Evolutionary conservation across 2,113 vertebrate species (phyloP).

Genomic region (Cynocephalus volans): DNA sequence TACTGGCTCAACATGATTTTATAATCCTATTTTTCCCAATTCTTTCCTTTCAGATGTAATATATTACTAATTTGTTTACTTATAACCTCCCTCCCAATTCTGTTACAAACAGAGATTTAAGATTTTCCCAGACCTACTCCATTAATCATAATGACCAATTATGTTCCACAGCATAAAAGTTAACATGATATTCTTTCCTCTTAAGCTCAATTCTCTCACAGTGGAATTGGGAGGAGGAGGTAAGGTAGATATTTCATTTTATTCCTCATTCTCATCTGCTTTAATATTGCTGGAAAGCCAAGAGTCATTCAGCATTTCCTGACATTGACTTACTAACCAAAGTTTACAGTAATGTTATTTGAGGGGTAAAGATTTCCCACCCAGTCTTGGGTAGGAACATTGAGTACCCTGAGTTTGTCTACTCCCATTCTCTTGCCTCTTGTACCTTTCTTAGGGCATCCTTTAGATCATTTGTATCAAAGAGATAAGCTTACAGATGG

Average conservation of each 20-base stretch:
- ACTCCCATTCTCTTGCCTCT: not conserved
- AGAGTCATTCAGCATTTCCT: not conserved
- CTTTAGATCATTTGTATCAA: not conserved
- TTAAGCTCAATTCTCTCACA: conserved; percentile 19
- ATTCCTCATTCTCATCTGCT: not conserved
- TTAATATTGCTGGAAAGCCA: not conserved
- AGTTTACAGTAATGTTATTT: not conserved
- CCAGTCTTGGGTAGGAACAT: not conserved
- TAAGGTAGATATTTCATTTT: not conserved
- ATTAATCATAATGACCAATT: not conserved
- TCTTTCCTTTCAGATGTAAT: conserved; percentile 5
- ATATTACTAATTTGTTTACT: conserved; percentile 39
- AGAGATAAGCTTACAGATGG: not conserved
- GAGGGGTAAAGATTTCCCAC: not conserved
- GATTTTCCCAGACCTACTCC: not conserved
- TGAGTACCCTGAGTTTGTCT: not conserved
- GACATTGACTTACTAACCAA: not conserved
- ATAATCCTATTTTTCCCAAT: not conserved
- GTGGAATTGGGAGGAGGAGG: not conserved
- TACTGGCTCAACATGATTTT: conserved; percentile 43
- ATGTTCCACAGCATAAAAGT: not conserved
- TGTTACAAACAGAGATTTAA: conserved; percentile 57
- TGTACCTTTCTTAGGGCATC: not conserved
- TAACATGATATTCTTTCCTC: not conserved
- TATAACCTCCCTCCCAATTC: not conserved